These are phyloP conservation scores for Mesocricetus auratus DNA, from an alignment of 2,113 vertebrate species.

Conservation along the genomic window DNA sequence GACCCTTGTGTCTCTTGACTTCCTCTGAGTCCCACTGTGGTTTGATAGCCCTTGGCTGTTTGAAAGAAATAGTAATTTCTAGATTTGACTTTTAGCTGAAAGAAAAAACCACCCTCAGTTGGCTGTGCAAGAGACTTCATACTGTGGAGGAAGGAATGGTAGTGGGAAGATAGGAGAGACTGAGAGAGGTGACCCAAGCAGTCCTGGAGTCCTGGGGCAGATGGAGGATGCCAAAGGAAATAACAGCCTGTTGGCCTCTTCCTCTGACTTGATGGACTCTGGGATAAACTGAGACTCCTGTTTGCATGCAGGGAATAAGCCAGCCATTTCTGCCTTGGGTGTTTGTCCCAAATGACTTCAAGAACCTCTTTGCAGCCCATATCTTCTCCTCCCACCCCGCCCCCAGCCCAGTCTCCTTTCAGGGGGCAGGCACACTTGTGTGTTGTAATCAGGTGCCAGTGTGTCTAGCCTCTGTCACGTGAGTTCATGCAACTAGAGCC, in stretches of 20 bases:
- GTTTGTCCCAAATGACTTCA: neutral
- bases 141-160: neutral
- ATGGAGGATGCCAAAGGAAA: neutral
- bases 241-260: neutral
- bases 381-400: neutral
- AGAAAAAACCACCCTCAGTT: neutral
- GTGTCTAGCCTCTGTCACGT: neutral
- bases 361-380: neutral
- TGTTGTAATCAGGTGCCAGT: neutral
- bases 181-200: neutral
- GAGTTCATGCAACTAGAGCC: neutral
- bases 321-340: neutral
- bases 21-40: neutral
- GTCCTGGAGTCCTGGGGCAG: too few species aligned
- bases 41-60: constrained; percentile 20
- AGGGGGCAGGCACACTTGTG: neutral
- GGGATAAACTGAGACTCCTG: neutral
- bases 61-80: constrained; percentile 19
- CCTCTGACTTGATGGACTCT: neutral
- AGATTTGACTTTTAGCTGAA: constrained; percentile 19
- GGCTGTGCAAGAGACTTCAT: neutral
- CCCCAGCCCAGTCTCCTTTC: neutral
- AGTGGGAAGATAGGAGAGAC: neutral
- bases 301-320: neutral
- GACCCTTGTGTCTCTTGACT: neutral